Conservation (phyloP, 2,888 invertebrate genomes). For the Pelosia muscerda region DNA sequence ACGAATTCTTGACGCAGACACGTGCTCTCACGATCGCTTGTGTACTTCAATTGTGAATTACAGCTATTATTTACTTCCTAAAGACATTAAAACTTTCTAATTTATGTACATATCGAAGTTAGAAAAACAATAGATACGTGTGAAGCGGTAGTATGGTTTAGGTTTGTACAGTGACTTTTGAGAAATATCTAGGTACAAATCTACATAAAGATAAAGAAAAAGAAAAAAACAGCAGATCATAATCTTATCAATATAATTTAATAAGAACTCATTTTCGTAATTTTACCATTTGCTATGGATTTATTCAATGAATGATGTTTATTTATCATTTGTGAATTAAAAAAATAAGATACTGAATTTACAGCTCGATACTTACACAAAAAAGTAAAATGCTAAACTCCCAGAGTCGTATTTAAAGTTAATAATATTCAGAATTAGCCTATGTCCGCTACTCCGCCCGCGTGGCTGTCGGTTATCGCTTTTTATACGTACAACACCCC, state of each 20-base stretch:
- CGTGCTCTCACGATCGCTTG: constrained; percentile 61
- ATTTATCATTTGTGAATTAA: neutral
- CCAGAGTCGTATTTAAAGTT: neutral
- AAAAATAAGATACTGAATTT: neutral
- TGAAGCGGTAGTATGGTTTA: neutral
- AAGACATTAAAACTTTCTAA: constrained; percentile 37
- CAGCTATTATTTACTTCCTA: constrained; percentile 64
- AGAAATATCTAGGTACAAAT: neutral
- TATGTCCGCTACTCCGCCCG: too few species aligned
- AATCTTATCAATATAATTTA: neutral
- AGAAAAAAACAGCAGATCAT: neutral
- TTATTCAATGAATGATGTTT: neutral
- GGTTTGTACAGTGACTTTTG: neutral
- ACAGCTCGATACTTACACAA: too few species aligned
- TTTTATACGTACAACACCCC: neutral
- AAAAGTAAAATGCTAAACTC: neutral
- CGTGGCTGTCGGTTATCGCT: too few species aligned
- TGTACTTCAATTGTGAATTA: constrained; percentile 54
- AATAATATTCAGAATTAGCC: neutral
- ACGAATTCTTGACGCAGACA: constrained; percentile 70
- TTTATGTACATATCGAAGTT: constrained; percentile 47
- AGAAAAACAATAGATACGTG: constrained; percentile 34
- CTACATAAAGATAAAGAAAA: neutral
- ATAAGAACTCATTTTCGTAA: neutral
- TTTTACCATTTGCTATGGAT: neutral